phyloP scores from a whole-genome alignment of 2,113 vertebrate genomes.

The rat (Rattus norvegicus) region GRCr8 NC_086020.1:172311001-172311500 shows the following conservation, averaged over 20 bases:
- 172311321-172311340: not conserved
- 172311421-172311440: fast-evolving
- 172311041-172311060: not conserved
- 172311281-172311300: not conserved
- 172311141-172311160: not conserved
- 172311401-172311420: not conserved
- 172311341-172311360: not conserved
- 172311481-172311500: not conserved
- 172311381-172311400: not conserved
- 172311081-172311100: no score
- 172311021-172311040: not conserved
- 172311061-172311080: no score
- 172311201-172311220: not conserved
- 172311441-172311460: not conserved
- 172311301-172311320: no score
- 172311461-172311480: not conserved
- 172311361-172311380: not conserved
- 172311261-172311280: not conserved
- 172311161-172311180: not conserved
- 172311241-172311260: not conserved
- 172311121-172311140: no score
- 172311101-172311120: no score
- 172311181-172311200: not conserved
- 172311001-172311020: not conserved
- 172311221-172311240: not conserved